Conservation (phyloP, 30 jellyfish, hydroid and myxozoan genomes). For the Hydra vulgaris region DNA sequence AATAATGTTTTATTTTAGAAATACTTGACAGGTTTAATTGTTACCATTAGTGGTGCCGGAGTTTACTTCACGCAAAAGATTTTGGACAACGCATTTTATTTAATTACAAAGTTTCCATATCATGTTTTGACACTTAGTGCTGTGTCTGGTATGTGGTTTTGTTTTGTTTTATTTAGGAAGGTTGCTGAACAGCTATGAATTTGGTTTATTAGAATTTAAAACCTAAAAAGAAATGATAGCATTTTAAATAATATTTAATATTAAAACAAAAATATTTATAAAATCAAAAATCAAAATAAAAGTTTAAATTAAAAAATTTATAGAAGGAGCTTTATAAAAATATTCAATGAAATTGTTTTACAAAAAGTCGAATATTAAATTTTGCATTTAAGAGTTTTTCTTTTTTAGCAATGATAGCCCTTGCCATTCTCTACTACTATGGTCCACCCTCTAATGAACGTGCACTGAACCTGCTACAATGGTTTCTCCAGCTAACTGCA, state of each 20-base stretch:
- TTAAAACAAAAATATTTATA: too few relatives aligned
- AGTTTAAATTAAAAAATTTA: too few relatives aligned
- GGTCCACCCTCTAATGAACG: slow-evolving; percentile 68
- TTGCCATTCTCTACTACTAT: slow-evolving; percentile 63
- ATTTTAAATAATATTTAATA: too few relatives aligned
- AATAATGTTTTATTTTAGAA: background rate
- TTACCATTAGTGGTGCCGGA: slow-evolving; percentile 46
- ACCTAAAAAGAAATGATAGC: too few relatives aligned
- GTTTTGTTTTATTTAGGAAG: too few relatives aligned
- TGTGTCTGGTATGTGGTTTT: slow-evolving; percentile 36
- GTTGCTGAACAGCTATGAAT: too few relatives aligned
- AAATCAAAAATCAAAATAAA: too few relatives aligned
- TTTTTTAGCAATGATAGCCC: slow-evolving; percentile 45
- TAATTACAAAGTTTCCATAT: slow-evolving; percentile 29
- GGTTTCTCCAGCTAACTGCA: slow-evolving; percentile 75
- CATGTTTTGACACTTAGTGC: slow-evolving; percentile 44
- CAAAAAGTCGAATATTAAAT: background rate
- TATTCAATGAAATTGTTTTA: too few relatives aligned
- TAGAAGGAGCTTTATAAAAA: too few relatives aligned
- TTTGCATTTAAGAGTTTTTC: background rate
- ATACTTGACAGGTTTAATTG: background rate
- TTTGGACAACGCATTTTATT: slow-evolving; percentile 22
- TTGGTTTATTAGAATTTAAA: too few relatives aligned
- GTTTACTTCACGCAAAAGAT: slow-evolving; percentile 46
- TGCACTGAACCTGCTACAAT: slow-evolving; percentile 54